Base-by-base conservation (phyloP, 2,113 vertebrate species). In the Sylvilagus bachmani region DNA sequence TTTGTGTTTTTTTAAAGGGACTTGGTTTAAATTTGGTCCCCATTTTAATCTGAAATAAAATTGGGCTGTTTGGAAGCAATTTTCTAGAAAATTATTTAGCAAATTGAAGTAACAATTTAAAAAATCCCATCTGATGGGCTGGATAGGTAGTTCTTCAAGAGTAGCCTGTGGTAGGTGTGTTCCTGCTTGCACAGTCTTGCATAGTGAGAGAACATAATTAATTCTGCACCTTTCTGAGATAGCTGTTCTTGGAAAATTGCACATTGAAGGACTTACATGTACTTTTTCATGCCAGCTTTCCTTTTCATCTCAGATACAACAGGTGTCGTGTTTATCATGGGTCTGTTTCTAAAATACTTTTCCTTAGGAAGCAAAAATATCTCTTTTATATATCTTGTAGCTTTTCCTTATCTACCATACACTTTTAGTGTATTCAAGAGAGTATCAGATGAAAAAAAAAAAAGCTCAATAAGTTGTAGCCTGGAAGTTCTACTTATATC, bases 11-110 rank as follows among this genome's bases (percentile, higher is more conserved):
- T 95, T 36, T 67, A 73, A 93, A 84, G 17, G 9, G 27, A 77
- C 21, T 74, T 86, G 6, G 29, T 94, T 93, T 96, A 90, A 95
- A 95, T 91, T 94, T 96, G 86, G 58, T 78, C 13, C 22, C 31
- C 36, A 61, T 78, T 91, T 97, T 80, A 61, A 55, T 89, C 51
- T 85, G n/a, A 94, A 93, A 93, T 74, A 81, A 91, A 69, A 88
- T 78, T 9, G 36, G 58, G 38, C 70, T 91, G 44, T 49, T 69
- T 71, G n/a, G 84, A 95, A 96, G 44, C 55, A 95, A 87, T 93
- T 94, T 96, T 91, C 71, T 64, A 93, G 31, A 96, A 95, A 89
- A 84, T 74, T 10, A 94, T 58, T 89, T 95, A 62, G 16, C 3
- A 0, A 97, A 69, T 81, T 58, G 55, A 17, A 87, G 25, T 84